A percentile compares a stretch with the other conserved stretches of the same genome.
Evolutionary conservation across 2,797 vertebrate genomes (phyloP).

Genomic region (Melanotaenia parkinsoni): DNA sequence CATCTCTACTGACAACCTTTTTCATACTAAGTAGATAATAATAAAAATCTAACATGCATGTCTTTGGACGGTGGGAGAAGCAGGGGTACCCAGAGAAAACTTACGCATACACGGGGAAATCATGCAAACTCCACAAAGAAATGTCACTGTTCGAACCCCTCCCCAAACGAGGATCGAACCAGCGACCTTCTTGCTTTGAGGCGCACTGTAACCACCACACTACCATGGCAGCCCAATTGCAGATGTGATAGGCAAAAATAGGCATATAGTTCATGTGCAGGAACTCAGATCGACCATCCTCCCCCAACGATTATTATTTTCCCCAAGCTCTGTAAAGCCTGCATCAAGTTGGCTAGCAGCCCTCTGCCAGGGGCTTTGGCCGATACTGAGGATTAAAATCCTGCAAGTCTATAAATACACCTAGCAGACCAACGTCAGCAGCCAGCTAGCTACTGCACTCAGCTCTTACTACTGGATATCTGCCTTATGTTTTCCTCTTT

Average conservation of each 20-base stretch:
- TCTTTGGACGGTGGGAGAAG: no score
- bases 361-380: constrained; percentile 74
- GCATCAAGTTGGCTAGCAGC: constrained; percentile 74
- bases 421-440: constrained; percentile 74
- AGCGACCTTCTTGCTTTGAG: no score
- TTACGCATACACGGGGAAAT: no score
- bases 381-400: constrained; percentile 82
- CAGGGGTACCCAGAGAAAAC: no score
- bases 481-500: constrained; percentile 47
- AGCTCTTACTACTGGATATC: constrained; percentile 66
- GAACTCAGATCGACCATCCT: constrained; percentile 58
- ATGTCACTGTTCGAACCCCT: no score
- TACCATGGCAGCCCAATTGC: background rate
- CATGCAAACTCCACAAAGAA: no score
- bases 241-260: constrained; percentile 15
- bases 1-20: no score
- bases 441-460: constrained; percentile 63
- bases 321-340: constrained; percentile 64
- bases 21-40: no score
- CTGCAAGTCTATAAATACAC: constrained; percentile 84
- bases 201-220: no score
- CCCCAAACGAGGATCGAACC: no score
- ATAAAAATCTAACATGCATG: no score
- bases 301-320: constrained; percentile 61
- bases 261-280: constrained; percentile 43